Percentiles rank a stretch among this genome's conserved stretches.
Conservation (phyloP, 1,140 invertebrate genomes). For the Tyrophagus putrescentiae region DNA sequence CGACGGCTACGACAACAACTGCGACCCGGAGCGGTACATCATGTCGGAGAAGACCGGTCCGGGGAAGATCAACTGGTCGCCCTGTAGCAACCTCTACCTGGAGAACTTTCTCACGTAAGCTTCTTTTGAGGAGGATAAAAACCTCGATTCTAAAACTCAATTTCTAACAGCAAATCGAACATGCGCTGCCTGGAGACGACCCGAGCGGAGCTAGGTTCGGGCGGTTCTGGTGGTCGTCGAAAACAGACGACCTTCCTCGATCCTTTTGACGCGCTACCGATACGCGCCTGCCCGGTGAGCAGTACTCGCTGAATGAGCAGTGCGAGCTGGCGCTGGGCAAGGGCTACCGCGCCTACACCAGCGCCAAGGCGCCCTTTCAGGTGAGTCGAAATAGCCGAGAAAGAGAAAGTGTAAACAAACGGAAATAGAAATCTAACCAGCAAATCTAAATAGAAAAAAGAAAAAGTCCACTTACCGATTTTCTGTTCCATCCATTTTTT, state of each 20-base stretch:
- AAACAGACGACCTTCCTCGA: background rate
- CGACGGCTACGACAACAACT: conserved; percentile 30
- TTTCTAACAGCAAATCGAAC: conserved; percentile 25
- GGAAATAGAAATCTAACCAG: background rate
- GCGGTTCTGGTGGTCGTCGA: no score
- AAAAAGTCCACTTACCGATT: background rate
- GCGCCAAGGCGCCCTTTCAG: conserved; percentile 27
- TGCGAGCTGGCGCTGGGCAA: conserved; percentile 28
- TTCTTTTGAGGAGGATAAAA: no score
- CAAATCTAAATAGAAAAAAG: background rate
- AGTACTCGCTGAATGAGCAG: conserved; percentile 26
- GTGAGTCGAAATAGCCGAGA: conserved; percentile 23
- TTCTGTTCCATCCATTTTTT: conserved; percentile 23
- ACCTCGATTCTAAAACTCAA: no score
- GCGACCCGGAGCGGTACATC: conserved; percentile 27
- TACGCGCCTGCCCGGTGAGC: conserved; percentile 27
- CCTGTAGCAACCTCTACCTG: conserved; percentile 29
- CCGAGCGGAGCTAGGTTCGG: conserved; percentile 14
- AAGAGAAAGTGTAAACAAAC: background rate
- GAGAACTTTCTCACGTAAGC: conserved; percentile 32
- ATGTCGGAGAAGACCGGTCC: conserved; percentile 31
- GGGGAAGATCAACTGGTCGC: conserved; percentile 29
- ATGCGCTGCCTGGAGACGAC: conserved; percentile 27
- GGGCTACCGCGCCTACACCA: conserved; percentile 26
- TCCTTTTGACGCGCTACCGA: conserved; percentile 10